phyloP scores from a whole-genome alignment of 2,797 vertebrate genomes.

The Microctenopoma steveboyesi region DNA sequence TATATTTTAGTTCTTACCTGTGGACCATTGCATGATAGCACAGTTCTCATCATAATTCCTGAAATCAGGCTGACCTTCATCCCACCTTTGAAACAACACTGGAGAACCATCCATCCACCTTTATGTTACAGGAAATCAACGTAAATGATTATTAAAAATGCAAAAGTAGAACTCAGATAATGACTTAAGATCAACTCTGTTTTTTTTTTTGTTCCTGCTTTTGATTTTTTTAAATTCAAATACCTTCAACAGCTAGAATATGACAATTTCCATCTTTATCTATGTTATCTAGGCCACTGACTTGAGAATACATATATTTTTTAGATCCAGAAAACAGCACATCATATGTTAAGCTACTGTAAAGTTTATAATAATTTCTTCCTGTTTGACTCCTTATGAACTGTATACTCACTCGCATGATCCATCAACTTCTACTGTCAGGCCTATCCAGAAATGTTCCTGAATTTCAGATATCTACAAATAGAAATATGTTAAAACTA shows the following conservation, averaged over 20 bases:
- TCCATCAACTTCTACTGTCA: constrained; percentile 87
- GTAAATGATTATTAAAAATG: too few relatives aligned
- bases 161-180: too few relatives aligned
- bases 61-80: constrained; percentile 56
- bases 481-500: not conserved
- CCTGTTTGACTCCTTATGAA: not conserved
- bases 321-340: too few relatives aligned
- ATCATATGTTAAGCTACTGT: too few relatives aligned
- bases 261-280: too few relatives aligned
- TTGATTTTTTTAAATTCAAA: too few relatives aligned
- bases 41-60: constrained; percentile 63
- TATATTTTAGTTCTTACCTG: constrained; percentile 39
- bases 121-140: constrained; percentile 7
- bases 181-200: too few relatives aligned
- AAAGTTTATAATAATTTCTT: not conserved
- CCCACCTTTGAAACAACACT: constrained; percentile 61
- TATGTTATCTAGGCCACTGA: too few relatives aligned
- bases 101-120: constrained; percentile 74
- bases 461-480: rapidly evolving
- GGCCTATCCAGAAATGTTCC: constrained; percentile 82
- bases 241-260: too few relatives aligned
- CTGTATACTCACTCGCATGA: constrained; percentile 81
- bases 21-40: not conserved
- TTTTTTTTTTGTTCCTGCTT: too few relatives aligned
- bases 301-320: too few relatives aligned